phyloP scores from a whole-genome alignment of 2,113 vertebrate genomes.

The Symphodus melops region DNA sequence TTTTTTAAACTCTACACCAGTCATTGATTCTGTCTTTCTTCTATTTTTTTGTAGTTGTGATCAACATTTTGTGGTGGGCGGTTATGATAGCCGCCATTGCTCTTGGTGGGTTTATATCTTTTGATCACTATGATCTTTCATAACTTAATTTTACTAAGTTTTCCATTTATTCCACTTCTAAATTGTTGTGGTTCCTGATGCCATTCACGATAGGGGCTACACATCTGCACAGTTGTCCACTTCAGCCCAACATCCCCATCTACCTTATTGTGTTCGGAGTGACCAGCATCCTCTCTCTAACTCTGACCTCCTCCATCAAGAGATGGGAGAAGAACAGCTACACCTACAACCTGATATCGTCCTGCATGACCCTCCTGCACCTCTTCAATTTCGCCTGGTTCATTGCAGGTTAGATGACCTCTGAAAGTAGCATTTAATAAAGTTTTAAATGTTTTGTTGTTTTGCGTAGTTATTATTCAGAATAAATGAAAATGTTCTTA shows the following conservation, averaged over 20 bases:
- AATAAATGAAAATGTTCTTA: background rate
- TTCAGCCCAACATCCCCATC: constrained; percentile 67
- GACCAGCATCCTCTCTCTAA: constrained; percentile 44
- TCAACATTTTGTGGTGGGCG: constrained; percentile 72
- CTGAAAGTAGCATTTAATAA: too few species aligned
- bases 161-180: too few species aligned
- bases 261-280: constrained; percentile 70
- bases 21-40: background rate
- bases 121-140: background rate
- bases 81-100: constrained; percentile 67
- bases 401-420: constrained; percentile 62
- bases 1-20: background rate
- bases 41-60: constrained; percentile 44
- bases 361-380: constrained; percentile 24
- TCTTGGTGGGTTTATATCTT: constrained; percentile 56
- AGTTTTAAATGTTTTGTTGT: too few species aligned
- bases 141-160: background rate
- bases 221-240: constrained; percentile 46
- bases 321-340: background rate
- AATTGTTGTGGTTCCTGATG: too few species aligned
- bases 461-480: too few species aligned
- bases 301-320: constrained; percentile 46
- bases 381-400: constrained; percentile 69
- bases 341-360: background rate
- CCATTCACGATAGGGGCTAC: constrained; percentile 40